Evolutionary conservation across 1,140 invertebrate species (phyloP), one percentile per base, ranked within the genome.

Genomic region (Drosophila arizonae): DNA sequence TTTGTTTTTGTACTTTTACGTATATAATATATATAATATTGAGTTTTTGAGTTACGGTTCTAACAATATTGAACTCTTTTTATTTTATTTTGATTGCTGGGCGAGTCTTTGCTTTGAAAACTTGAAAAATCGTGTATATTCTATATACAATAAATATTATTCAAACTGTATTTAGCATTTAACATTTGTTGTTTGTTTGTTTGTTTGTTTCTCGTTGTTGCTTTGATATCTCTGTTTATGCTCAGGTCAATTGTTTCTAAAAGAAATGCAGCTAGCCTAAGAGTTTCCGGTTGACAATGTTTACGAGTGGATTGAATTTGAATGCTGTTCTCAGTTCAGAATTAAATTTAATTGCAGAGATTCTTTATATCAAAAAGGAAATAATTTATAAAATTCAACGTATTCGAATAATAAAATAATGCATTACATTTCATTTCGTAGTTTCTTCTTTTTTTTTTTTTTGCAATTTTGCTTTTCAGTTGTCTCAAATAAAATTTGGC

Each of bases 401-500:
- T 36, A 45, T 62, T 65, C 64, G 36, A 57, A 67, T 57, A 70
- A 69, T 33, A 63, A 69, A 74, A 51, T 48, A 62, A 73, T 63
- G 46, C 58, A 41, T 64, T 33, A 4, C 36, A 46, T 64, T 52
- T 70, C 36, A 63, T 45, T 62, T 61, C 17, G n/a, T 64, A 39
- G 28, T 30, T 30, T 30, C 28, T 30, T 50, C 10, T 39, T 21
- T 21, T 24, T 17, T 50, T n/a, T 39, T 21, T 21, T 24, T 17
- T 45, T 52, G 21, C 33, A 28, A 67, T 76, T 76, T 45, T 76
- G 58, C 55, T 61, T 65, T 77, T 45, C 43, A 46, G 52, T 45
- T 66, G 65, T 50, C 54, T 77, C 58, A 77, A 86, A 79, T 87
- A 86, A 86, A 86, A 86, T 86, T 86, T 86, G 82, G 79, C 82